A percentile compares a stretch with the other conserved stretches of the same genome.
Conservation (phyloP, 2,113 vertebrate species). For the Hippolais icterina region DNA sequence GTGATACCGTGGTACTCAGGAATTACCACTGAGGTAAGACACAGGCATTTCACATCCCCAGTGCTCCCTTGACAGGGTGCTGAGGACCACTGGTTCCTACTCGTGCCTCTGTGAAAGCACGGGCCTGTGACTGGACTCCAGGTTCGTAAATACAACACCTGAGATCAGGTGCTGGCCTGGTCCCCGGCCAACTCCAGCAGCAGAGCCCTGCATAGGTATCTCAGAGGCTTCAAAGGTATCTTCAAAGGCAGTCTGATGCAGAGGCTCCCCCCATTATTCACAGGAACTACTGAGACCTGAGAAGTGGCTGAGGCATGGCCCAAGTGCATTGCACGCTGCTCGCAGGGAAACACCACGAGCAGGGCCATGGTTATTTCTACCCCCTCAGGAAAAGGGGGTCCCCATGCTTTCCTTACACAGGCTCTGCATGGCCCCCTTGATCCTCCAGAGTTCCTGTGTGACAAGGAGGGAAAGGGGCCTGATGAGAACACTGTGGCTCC, state of each 20-base stretch:
- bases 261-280: not conserved
- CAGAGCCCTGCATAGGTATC: not conserved
- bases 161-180: not conserved
- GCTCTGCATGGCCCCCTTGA: not conserved
- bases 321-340: not conserved
- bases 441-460: not conserved
- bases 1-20: not conserved
- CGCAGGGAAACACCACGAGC: not conserved
- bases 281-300: not conserved
- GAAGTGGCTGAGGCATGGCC: not conserved
- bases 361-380: not conserved
- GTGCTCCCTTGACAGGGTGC: not conserved
- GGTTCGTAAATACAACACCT: not conserved
- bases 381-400: not conserved
- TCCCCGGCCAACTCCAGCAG: not conserved
- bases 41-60: not conserved
- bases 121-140: not conserved
- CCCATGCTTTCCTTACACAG: not conserved
- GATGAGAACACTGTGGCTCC: not conserved
- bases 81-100: not conserved
- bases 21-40: not conserved
- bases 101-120: not conserved
- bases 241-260: not conserved
- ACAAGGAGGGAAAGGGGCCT: not conserved
- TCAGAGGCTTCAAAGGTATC: not conserved